These are phyloP conservation scores for Lordiphosa fenestrarum DNA, from an alignment of 2,888 invertebrate genomes.

Conservation along the genomic window DNA sequence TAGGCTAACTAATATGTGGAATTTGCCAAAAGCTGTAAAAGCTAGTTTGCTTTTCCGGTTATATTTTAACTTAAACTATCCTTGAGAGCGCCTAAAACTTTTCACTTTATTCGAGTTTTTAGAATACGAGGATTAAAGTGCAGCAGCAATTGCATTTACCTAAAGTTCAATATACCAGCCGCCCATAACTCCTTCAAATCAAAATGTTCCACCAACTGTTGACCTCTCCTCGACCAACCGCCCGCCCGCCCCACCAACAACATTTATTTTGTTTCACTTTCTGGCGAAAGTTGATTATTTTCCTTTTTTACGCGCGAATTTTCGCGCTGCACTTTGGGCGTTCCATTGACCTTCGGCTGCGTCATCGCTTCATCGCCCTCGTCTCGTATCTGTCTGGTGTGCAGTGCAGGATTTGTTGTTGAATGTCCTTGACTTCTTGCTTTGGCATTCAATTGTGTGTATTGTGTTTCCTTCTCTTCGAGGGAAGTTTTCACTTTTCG, in stretches of 20 bases:
- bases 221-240: background rate
- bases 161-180: too few relatives aligned
- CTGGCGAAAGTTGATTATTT: slow-evolving; percentile 66
- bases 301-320: slow-evolving; percentile 44
- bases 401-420: slow-evolving; percentile 46
- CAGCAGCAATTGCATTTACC: too few relatives aligned
- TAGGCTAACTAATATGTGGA: too few relatives aligned
- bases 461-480: slow-evolving; percentile 46
- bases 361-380: slow-evolving; percentile 3
- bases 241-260: slow-evolving; percentile 18
- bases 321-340: slow-evolving; percentile 46
- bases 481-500: slow-evolving; percentile 60
- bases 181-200: too few relatives aligned
- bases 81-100: too few relatives aligned
- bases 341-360: slow-evolving; percentile 47
- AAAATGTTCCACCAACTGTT: slow-evolving; percentile 2
- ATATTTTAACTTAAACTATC: too few relatives aligned
- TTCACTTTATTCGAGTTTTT: too few relatives aligned
- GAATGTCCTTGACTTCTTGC: slow-evolving; percentile 65
- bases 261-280: slow-evolving; percentile 59
- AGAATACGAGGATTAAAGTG: too few relatives aligned
- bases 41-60: too few relatives aligned
- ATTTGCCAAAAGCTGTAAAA: too few relatives aligned
- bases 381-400: slow-evolving; percentile 16
- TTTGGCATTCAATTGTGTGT: slow-evolving; percentile 42